phyloP scores from a whole-genome alignment of 92 coral and sea anemone genomes.

The Phenganax marumi region DNA sequence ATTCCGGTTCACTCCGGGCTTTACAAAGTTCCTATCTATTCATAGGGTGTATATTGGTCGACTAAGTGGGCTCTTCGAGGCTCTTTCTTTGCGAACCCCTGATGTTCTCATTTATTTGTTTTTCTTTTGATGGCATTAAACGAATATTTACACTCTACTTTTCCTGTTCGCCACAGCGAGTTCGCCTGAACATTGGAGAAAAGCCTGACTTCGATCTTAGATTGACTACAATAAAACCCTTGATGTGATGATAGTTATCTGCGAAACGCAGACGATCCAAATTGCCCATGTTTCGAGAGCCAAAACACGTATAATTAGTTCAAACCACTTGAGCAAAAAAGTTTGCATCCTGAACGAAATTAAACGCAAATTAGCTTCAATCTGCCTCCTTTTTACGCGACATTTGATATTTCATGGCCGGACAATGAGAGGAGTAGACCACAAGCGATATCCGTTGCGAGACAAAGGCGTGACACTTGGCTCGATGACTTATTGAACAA shows the following conservation, averaged over 20 bases:
- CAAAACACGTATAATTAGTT: constrained; percentile 21
- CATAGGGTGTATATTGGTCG: constrained; percentile 38
- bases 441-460: constrained; percentile 15
- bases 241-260: neutral
- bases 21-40: constrained; percentile 17
- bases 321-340: constrained; percentile 21
- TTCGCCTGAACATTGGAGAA: neutral
- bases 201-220: neutral
- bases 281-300: constrained; percentile 22
- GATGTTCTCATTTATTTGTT: constrained; percentile 89
- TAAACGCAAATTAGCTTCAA: neutral
- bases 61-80: constrained; percentile 35
- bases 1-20: neutral
- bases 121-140: constrained; percentile 52
- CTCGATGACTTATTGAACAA: constrained; percentile 40
- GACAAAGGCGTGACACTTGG: constrained; percentile 33
- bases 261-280: neutral
- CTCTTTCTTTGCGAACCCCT: constrained; percentile 65
- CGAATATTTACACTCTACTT: constrained; percentile 21
- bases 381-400: neutral
- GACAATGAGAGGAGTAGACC: neutral
- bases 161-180: constrained; percentile 1
- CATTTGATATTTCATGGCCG: neutral
- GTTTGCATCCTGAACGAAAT: constrained; percentile 1
- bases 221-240: constrained; percentile 5